Conservation (phyloP, 2,888 invertebrate species). For the Dicycla oo region DNA sequence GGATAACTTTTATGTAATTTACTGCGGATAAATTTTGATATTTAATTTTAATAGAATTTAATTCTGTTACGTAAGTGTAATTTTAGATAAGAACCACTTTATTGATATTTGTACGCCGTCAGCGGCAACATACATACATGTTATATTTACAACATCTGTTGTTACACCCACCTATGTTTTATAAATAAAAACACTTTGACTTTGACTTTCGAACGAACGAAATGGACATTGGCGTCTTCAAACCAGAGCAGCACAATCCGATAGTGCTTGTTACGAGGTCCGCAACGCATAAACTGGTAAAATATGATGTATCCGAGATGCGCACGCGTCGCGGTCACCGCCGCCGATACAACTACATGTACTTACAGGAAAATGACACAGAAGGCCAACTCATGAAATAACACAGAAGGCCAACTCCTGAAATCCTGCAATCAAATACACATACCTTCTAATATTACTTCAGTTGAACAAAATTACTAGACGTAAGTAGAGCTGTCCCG, state of each 20-base stretch:
- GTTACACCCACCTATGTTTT: no score
- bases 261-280: conserved; percentile 53
- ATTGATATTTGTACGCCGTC: no score
- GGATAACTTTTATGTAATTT: no score
- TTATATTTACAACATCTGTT: no score
- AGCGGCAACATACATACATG: no score
- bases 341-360: background rate
- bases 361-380: background rate
- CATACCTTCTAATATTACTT: background rate
- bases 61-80: no score
- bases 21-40: no score
- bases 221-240: background rate
- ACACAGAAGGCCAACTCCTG: conserved; percentile 14
- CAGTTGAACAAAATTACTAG: background rate
- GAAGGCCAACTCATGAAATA: conserved; percentile 11
- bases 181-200: no score
- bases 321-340: conserved; percentile 21
- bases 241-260: conserved; percentile 24
- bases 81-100: no score
- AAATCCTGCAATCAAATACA: background rate
- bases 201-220: no score
- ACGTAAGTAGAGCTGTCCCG: background rate
- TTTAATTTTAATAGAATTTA: no score
- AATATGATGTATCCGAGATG: conserved; percentile 53
- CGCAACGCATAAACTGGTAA: conserved; percentile 52